Evolutionary conservation across 2,113 vertebrate genomes (phyloP).

Genomic region (Rhegmatorhina hoffmannsi): DNA sequence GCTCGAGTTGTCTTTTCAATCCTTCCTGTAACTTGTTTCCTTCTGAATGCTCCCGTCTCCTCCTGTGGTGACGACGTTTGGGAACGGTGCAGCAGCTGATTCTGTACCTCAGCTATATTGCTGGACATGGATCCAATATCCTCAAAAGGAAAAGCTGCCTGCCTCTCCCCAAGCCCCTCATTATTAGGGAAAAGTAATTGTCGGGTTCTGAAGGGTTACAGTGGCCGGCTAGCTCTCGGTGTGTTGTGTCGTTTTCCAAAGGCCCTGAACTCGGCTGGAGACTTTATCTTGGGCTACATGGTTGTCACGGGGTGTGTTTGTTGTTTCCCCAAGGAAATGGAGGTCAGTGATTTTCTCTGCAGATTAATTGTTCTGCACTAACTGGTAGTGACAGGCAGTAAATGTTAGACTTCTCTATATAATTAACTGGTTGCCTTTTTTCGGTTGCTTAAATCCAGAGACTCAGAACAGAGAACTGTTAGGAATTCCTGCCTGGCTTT

Average conservation of each 20-base stretch:
- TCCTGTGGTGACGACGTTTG: accelerated
- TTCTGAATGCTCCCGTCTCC: accelerated
- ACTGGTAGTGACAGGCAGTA: neutral
- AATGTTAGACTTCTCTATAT: neutral
- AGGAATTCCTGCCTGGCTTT: neutral
- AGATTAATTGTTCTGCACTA: neutral
- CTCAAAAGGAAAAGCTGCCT: slow-evolving; percentile 41
- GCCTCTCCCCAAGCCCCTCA: slow-evolving; percentile 46
- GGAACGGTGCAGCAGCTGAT: slow-evolving; percentile 10
- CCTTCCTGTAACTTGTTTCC: neutral
- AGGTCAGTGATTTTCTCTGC: neutral
- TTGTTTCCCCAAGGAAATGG: neutral
- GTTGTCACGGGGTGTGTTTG: neutral
- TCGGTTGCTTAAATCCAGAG: neutral
- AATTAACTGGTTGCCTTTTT: neutral
- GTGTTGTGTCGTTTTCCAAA: neutral
- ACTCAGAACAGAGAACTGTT: neutral
- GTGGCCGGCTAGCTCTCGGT: neutral
- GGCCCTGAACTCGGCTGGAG: neutral
- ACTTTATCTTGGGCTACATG: neutral
- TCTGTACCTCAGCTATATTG: neutral
- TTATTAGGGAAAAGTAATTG: slow-evolving; percentile 42
- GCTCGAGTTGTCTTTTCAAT: neutral
- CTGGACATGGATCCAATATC: slow-evolving; percentile 41
- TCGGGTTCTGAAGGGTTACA: neutral